These are phyloP conservation scores for Ptychobarbus kaznakovi DNA, from an alignment of 2,797 vertebrate genomes.

Conservation along the genomic window DNA sequence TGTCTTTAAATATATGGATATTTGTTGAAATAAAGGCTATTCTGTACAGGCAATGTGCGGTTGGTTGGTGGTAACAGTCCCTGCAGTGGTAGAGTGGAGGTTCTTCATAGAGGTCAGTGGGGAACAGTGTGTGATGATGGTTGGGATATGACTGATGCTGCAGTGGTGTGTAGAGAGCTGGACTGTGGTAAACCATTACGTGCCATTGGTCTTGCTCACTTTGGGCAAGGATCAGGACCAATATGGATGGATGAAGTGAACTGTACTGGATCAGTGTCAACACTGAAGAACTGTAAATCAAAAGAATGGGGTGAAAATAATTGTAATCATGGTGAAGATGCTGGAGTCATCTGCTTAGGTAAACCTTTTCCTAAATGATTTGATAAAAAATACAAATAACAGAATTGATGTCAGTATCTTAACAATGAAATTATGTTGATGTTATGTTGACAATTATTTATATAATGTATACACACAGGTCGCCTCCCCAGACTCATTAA, in stretches of 20 bases:
- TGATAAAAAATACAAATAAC: neutral
- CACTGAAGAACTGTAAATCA: conserved; percentile 65
- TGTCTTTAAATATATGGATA: too few relatives aligned
- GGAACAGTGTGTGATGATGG: conserved; percentile 1
- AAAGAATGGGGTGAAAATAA: conserved; percentile 66
- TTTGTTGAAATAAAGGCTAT: neutral
- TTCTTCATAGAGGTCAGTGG: neutral
- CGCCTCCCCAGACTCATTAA: neutral
- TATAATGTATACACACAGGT: neutral
- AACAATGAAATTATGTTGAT: neutral
- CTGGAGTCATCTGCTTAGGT: conserved; percentile 59
- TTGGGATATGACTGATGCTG: neutral
- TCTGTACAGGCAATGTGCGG: neutral
- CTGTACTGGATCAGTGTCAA: neutral
- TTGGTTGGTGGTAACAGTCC: neutral
- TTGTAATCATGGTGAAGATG: conserved; percentile 73
- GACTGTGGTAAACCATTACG: neutral
- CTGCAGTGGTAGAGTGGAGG: conserved; percentile 21
- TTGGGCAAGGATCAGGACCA: neutral
- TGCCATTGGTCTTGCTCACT: neutral
- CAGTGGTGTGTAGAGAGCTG: neutral
- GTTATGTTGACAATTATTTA: neutral
- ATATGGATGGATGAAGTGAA: neutral
- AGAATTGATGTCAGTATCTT: neutral
- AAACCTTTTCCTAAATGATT: neutral